Conservation (phyloP, 1,140 invertebrate species). For the Carcinoscorpius rotundicauda region DNA sequence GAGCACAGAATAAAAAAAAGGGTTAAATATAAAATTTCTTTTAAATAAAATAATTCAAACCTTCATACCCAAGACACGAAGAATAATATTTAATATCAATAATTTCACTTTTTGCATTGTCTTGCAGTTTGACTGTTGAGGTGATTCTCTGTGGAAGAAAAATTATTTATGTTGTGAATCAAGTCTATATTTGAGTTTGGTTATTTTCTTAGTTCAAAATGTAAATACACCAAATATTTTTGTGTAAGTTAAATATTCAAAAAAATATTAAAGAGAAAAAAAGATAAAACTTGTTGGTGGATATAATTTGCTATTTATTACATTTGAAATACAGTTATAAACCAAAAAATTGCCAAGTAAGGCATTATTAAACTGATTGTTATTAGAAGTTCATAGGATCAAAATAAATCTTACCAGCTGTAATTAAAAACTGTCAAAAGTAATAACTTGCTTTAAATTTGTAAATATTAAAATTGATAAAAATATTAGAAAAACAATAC, state of each 20-base stretch:
- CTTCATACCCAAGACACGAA: constrained; percentile 46
- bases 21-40: too few relatives aligned
- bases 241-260: too few relatives aligned
- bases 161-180: constrained; percentile 9
- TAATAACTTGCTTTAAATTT: not conserved
- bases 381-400: constrained; percentile 4
- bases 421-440: constrained; percentile 3
- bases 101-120: constrained; percentile 63
- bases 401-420: not conserved
- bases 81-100: constrained; percentile 80
- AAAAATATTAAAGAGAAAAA: too few relatives aligned
- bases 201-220: too few relatives aligned
- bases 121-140: constrained; percentile 81
- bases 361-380: not conserved
- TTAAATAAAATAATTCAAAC: too few relatives aligned
- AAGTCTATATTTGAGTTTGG: constrained; percentile 1
- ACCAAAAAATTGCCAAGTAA: too few relatives aligned
- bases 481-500: too few relatives aligned
- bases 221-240: too few relatives aligned
- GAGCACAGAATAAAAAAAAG: too few relatives aligned
- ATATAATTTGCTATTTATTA: too few relatives aligned
- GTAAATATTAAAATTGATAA: not conserved
- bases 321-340: too few relatives aligned
- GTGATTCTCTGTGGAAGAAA: constrained; percentile 63
- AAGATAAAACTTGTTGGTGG: too few relatives aligned